Evolutionary conservation across 2,797 vertebrate genomes (phyloP), one percentile per base, ranked within the genome.

Genomic region (Limnodromus scolopaceus): DNA sequence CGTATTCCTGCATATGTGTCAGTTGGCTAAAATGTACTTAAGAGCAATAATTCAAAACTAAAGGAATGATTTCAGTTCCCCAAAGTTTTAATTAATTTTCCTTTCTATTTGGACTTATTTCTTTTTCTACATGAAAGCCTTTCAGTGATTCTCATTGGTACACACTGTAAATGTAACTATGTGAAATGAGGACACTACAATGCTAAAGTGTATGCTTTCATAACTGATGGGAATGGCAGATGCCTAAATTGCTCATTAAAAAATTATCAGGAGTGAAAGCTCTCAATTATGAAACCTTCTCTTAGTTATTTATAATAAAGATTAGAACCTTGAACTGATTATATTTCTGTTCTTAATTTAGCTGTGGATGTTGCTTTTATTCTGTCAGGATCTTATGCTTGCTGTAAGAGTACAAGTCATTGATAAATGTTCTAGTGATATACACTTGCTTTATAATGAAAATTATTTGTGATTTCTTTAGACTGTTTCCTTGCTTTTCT

Each of bases 271-370:
- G 45, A 94, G 18, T 88, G 86, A 91, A 97, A 90, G 65, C 61
- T 90, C 77, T 95, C 82, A 89, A 58, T 89, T 93, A 86, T 45
- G 41, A 88, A 86, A 12, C 25, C n/a, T 80, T 86, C 51, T 72
- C 70, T 92, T 92, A 95, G 80, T 92, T 95, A 95, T 90, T 90
- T 78, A 82, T 89, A 76, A 89, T 91, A 76, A 84, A 84, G 55
- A 85, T 78, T 82, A 66, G 38, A 92, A 83, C 82, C 51, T 81
- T 53, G 49, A 93, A 80, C 70, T 87, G 95, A 89, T 92, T 83
- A 19, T 65, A 66, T 60, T 91, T 89, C 41, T 91, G 30, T 70
- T 92, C 54, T 91, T 71, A 46, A 71, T 81, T 85, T 58, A 69
- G 75, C 55, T 72, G 25, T 55, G 46, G 28, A 36, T 80, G 18